phyloP scores from a whole-genome alignment of 2,113 vertebrate species.

The Ptilonorhynchus violaceus region DNA sequence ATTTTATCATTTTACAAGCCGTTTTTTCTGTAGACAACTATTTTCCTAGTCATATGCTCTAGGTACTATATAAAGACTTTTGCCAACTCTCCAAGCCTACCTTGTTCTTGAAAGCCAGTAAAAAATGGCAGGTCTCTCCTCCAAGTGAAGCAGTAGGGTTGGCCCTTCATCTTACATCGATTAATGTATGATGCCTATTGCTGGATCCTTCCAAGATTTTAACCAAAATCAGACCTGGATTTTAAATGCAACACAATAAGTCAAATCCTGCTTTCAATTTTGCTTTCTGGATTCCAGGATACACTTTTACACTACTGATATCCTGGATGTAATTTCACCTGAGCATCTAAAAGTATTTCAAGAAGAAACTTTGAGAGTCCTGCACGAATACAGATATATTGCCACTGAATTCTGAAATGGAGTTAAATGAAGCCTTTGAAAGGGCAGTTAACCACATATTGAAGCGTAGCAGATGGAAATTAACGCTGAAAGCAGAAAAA shows the following conservation, averaged over 20 bases:
- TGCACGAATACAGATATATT: neutral
- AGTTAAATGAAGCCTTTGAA: neutral
- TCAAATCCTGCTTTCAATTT: conserved; percentile 53
- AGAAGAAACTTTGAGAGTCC: neutral
- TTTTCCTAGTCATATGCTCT: neutral
- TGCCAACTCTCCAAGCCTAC: neutral
- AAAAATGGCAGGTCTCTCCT: neutral
- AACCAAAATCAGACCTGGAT: conserved; percentile 51
- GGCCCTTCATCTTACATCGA: conserved; percentile 10
- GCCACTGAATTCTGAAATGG: neutral
- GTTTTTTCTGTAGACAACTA: neutral
- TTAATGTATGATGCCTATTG: neutral
- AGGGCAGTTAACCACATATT: neutral
- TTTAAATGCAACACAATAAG: conserved; percentile 8
- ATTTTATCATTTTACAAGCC: neutral
- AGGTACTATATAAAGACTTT: neutral
- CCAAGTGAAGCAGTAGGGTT: neutral
- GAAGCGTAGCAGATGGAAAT: neutral
- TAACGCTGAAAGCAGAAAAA: neutral
- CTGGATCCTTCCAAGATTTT: neutral
- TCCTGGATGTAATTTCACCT: conserved; percentile 32
- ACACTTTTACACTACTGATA: neutral
- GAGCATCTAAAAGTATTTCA: neutral
- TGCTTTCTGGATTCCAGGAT: conserved; percentile 9
- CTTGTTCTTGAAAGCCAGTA: neutral